Conservation (phyloP, 2,888 invertebrate species). For the Tineola bisselliella region DNA sequence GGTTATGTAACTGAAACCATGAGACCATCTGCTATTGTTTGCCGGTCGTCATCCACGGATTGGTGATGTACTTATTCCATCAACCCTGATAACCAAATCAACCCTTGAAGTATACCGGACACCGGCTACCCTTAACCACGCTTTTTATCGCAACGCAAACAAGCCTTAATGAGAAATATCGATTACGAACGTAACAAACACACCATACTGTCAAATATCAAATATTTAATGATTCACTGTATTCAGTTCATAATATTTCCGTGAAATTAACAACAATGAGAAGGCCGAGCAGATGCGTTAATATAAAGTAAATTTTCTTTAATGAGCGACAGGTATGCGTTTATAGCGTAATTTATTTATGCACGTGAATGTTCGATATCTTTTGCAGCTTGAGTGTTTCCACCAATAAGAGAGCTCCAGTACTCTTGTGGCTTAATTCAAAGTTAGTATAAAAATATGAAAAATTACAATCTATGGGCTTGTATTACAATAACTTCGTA, state of each 20-base stretch:
- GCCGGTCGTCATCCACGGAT: conserved; percentile 18
- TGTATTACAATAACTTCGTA: neutral
- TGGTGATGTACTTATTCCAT: neutral
- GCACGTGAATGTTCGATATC: neutral
- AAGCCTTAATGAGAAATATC: conserved; percentile 62
- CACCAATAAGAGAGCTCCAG: neutral
- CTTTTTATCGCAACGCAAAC: conserved; percentile 59
- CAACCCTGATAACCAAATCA: conserved; percentile 31
- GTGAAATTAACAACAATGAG: no score
- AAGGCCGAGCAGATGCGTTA: neutral
- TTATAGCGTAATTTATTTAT: neutral
- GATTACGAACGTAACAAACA: conserved; percentile 57
- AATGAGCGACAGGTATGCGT: neutral
- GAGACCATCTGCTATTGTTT: conserved; percentile 55
- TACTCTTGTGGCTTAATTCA: neutral
- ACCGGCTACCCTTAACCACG: conserved; percentile 47
- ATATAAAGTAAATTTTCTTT: neutral
- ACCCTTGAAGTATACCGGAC: conserved; percentile 36
- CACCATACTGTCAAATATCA: conserved; percentile 45
- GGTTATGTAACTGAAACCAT: conserved; percentile 56
- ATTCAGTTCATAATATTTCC: neutral
- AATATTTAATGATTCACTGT: conserved; percentile 33
- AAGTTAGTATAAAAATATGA: neutral
- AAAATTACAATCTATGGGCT: neutral
- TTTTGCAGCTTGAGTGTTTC: neutral